Evolutionary conservation across 2,888 invertebrate species (phyloP).

Genomic region (Andrena praecox): DNA sequence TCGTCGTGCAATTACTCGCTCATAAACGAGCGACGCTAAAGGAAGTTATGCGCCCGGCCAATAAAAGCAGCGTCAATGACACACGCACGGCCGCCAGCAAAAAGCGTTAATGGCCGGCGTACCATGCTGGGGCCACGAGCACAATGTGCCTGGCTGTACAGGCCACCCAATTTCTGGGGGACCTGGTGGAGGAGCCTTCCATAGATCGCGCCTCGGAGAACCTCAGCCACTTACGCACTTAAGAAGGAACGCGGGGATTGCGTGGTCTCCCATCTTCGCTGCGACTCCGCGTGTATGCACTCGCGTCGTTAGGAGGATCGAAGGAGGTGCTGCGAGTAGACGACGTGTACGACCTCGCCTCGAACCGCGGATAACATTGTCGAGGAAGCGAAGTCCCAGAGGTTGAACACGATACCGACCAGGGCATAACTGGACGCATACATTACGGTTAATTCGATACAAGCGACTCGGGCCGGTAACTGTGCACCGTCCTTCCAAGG

Average conservation of each 20-base stretch:
- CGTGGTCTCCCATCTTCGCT: too few species aligned
- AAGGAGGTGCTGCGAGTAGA: neutral
- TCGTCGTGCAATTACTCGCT: conserved; percentile 79
- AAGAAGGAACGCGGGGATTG: too few species aligned
- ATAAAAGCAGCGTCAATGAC: conserved; percentile 77
- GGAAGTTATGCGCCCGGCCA: conserved; percentile 72
- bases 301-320: too few species aligned
- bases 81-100: conserved; percentile 71
- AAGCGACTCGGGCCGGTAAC: neutral
- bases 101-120: conserved; percentile 69
- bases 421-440: neutral
- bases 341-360: neutral
- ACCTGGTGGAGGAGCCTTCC: neutral
- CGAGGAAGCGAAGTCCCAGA: neutral
- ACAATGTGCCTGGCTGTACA: conserved; percentile 61
- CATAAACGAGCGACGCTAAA: conserved; percentile 76
- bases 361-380: neutral
- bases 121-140: conserved; percentile 56
- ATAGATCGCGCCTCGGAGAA: too few species aligned
- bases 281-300: too few species aligned
- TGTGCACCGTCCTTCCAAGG: neutral
- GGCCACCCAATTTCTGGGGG: conserved; percentile 41
- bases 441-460: neutral
- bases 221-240: too few species aligned
- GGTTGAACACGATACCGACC: neutral